Base-by-base conservation (phyloP, 2,797 vertebrate species). In the Chrysocyon brachyurus region DNA sequence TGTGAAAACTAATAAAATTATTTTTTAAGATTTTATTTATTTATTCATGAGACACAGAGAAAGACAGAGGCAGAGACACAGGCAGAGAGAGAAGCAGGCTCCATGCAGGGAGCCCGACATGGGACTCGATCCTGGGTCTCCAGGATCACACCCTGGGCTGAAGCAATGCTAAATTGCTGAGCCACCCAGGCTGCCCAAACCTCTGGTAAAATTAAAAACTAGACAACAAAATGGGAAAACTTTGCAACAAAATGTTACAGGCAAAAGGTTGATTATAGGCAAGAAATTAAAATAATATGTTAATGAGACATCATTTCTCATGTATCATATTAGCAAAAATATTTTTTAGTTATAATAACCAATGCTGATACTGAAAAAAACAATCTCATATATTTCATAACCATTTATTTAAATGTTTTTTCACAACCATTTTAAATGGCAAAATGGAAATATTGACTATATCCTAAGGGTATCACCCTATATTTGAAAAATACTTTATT, bases 401-500 rank as follows among this genome's bases (percentile, higher is more conserved):
- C 52, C 24, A 70, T 68, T 96, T 93, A 5, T 36, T 40, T 6
- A 7, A 46, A 46, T 1, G 1, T 46, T 46, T 46, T 46, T 46
- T 1, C 57, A 54, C 40, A 87, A 64, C 52, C 24, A 70, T 68
- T 96, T 93, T 75, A 81, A 63, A 52, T 52, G 66, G 12, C 4
- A 66, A 75, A 19, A 19, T 82, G 52, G 19, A 82, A 70, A 31
- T 61, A 82, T 16, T 21, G 21, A 40, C 61, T 75, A 87, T 57
- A 63, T 33, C 40, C 9, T 36, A 66, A 72, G 36, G 56, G 83
- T 94, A 61, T 72, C 73, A 86, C 57, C 16, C 33, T 64, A 31
- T 33, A 49, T 63, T 49, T 91, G n/a, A 88, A 96, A 97, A 84
- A 61, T 61, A 63, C n/a, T 73, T 83, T 77, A 61, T 75, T 89